phyloP scores from a whole-genome alignment of 2,113 vertebrate genomes.

The Zingel zingel region DNA sequence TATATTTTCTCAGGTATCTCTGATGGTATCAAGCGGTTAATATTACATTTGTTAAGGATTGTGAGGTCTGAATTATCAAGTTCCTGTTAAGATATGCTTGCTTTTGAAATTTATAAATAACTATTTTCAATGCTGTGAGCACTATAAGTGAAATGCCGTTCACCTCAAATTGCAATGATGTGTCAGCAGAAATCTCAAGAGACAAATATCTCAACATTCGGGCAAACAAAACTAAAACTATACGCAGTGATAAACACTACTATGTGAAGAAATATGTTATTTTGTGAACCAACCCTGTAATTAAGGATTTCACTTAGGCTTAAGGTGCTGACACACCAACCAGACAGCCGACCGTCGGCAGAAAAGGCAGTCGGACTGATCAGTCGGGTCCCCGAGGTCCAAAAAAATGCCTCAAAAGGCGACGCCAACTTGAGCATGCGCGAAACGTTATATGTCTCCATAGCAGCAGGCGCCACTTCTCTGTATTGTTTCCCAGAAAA shows the following conservation, averaged over 20 bases:
- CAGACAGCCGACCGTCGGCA: too few species aligned
- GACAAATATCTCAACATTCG: not conserved
- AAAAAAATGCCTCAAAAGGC: too few species aligned
- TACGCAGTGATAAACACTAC: not conserved
- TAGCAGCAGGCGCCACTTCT: too few species aligned
- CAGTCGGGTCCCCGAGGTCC: too few species aligned
- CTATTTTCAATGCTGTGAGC: not conserved
- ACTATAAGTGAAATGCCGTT: not conserved
- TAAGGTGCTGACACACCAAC: too few species aligned
- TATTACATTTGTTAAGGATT: not conserved
- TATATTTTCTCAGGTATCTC: not conserved
- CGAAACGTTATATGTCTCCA: too few species aligned
- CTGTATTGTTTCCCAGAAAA: too few species aligned
- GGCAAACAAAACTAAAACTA: constrained; percentile 3
- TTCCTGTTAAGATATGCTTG: not conserved
- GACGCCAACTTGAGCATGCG: too few species aligned
- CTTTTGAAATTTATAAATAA: not conserved
- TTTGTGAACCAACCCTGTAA: constrained; percentile 1
- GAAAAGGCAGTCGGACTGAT: too few species aligned
- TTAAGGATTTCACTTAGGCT: not conserved
- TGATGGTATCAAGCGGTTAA: not conserved
- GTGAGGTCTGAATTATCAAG: not conserved
- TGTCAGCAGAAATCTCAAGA: not conserved
- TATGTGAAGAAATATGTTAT: not conserved
- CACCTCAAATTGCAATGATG: not conserved